A percentile compares a stretch with the other conserved stretches of the same genome.
Evolutionary conservation across 2,888 invertebrate genomes (phyloP).

Genomic region (Phanerotoma sp.): DNA sequence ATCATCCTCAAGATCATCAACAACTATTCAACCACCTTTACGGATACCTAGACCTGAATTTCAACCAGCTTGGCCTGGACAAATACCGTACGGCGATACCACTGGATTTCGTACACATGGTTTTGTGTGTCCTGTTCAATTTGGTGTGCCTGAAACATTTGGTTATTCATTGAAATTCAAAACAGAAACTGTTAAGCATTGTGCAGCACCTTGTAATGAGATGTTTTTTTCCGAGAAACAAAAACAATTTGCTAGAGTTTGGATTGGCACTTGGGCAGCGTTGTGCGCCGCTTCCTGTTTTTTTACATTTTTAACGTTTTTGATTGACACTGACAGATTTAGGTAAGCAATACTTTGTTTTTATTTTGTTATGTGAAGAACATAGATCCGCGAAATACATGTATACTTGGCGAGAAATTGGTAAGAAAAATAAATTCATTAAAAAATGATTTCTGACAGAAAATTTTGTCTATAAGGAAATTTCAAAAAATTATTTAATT

Average conservation of each 20-base stretch:
- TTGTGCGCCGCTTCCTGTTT: conserved; percentile 88
- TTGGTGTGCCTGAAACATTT: conserved; percentile 76
- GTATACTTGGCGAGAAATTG: too few relatives aligned
- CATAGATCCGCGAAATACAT: too few relatives aligned
- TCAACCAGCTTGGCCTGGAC: conserved; percentile 41
- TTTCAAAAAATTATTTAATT: too few relatives aligned
- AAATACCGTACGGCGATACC: conserved; percentile 41
- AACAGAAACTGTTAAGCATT: conserved; percentile 71
- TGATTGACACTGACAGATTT: conserved; percentile 93
- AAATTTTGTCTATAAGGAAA: too few relatives aligned
- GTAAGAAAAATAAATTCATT: too few relatives aligned
- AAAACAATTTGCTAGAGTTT: conserved; percentile 78
- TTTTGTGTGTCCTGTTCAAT: conserved; percentile 85
- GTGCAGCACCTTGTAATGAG: conserved; percentile 88
- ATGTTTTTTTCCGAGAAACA: conserved; percentile 88
- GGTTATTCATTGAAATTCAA: conserved; percentile 85
- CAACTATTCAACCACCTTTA: conserved; percentile 59
- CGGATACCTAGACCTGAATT: conserved; percentile 60
- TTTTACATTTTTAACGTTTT: conserved; percentile 89
- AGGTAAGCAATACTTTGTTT: conserved; percentile 39
- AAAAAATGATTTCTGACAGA: too few relatives aligned
- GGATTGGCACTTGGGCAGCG: conserved; percentile 94
- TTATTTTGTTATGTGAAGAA: background rate
- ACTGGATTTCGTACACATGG: conserved; percentile 71
- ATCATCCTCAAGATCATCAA: conserved; percentile 64